These are phyloP conservation scores for Zoanthus sansibaricus DNA, from an alignment of 92 coral and sea anemone species.

Conservation along the genomic window DNA sequence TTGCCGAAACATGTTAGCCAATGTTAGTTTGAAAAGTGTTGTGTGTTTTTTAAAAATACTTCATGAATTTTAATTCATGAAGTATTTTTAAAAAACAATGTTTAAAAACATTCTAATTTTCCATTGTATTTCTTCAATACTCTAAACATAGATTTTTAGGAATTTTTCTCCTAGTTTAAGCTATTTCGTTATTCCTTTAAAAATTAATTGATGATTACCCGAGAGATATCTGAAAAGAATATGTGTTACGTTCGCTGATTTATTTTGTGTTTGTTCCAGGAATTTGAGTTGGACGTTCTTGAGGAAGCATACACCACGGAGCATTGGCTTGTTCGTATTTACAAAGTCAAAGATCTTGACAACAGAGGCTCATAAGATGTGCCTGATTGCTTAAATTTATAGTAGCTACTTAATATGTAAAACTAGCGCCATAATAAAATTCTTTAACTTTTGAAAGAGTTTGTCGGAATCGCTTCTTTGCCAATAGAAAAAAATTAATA, in stretches of 20 bases:
- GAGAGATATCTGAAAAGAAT: no score
- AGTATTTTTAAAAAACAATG: no score
- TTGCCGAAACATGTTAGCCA: no score
- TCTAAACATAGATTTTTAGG: no score
- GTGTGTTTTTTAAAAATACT: no score
- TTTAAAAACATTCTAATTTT: no score
- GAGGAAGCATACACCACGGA: conserved; percentile 99
- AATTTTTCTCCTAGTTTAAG: no score
- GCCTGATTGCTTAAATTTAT: background rate
- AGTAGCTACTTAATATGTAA: conserved; percentile 30
- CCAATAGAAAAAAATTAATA: background rate
- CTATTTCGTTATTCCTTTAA: no score
- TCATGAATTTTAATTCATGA: no score
- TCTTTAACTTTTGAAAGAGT: conserved; percentile 31
- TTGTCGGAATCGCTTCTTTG: background rate
- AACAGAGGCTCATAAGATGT: conserved; percentile 85
- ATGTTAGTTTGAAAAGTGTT: no score
- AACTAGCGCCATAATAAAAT: conserved; percentile 33
- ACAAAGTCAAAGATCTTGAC: conserved; percentile 98
- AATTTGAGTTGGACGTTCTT: conserved; percentile 97
- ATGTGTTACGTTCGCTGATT: background rate
- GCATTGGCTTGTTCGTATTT: conserved; percentile 99
- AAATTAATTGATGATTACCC: no score
- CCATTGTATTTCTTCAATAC: no score
- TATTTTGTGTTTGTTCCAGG: conserved; percentile 59